Conservation (phyloP, 2,888 invertebrate species). For the Copidosoma aretas region DNA sequence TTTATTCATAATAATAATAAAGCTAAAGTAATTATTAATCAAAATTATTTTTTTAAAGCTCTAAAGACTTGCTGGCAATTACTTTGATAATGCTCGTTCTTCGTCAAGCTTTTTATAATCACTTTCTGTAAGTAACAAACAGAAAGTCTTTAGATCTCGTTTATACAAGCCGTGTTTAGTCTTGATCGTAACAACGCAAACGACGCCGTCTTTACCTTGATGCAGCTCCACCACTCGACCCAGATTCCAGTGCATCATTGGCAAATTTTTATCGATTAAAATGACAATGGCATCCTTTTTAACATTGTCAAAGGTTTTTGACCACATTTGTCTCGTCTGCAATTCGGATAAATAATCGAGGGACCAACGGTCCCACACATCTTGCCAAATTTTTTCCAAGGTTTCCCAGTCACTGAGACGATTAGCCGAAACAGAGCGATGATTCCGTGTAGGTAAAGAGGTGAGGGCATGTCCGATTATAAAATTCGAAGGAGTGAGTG, state of each 20-base stretch:
- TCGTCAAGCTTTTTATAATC: too few species aligned
- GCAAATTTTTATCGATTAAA: not conserved
- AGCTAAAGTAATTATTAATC: too few species aligned
- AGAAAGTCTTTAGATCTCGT: too few species aligned
- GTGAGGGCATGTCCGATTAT: not conserved
- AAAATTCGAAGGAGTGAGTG: conserved; percentile 35
- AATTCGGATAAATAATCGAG: not conserved
- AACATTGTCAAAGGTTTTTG: not conserved
- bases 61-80: too few species aligned
- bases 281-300: not conserved
- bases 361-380: not conserved
- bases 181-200: not conserved
- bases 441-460: not conserved
- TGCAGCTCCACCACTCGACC: not conserved
- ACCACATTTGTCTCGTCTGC: not conserved
- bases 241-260: not conserved
- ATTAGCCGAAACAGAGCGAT: not conserved
- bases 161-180: not conserved
- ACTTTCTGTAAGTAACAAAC: too few species aligned
- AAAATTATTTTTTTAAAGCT: too few species aligned
- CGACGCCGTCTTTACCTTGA: not conserved
- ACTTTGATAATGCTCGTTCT: too few species aligned
- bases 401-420: not conserved
- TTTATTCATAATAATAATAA: too few species aligned
- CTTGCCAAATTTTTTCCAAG: not conserved